Percentiles rank a stretch among this genome's conserved stretches.
Conservation (phyloP, 2,888 invertebrate species). For the Scaptomyza tumidula region DNA sequence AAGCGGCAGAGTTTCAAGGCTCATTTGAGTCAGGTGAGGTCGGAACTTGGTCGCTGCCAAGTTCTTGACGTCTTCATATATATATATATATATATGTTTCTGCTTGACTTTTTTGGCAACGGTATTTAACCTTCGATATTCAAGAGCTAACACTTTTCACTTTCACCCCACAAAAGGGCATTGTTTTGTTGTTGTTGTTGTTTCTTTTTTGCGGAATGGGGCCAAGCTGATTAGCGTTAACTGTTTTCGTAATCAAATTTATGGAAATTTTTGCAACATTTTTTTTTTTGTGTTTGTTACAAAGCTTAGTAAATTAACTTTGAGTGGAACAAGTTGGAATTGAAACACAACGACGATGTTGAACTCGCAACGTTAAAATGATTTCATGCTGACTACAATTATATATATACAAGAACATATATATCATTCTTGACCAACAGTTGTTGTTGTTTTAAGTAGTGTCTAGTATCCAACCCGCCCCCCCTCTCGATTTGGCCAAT, state of each 20-base stretch:
- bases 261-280: constrained; percentile 1
- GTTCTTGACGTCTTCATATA: constrained; percentile 19
- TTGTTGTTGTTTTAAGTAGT: neutral
- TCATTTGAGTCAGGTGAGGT: constrained; percentile 58
- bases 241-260: constrained; percentile 8
- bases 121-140: constrained; percentile 53
- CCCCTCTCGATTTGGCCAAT: constrained; percentile 57
- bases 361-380: neutral
- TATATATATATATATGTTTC: no score
- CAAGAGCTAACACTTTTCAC: constrained; percentile 28
- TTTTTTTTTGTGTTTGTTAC: neutral
- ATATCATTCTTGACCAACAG: constrained; percentile 26
- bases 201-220: no score
- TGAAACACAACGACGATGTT: constrained; percentile 1
- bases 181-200: no score
- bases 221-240: neutral
- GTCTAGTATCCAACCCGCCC: no score
- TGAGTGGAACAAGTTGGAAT: neutral
- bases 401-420: constrained; percentile 3
- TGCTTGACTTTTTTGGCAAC: constrained; percentile 41
- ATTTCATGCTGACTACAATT: constrained; percentile 10
- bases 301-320: no score
- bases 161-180: constrained; percentile 37
- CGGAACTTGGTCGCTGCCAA: constrained; percentile 64
- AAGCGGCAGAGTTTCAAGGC: constrained; percentile 65